Percentiles rank a stretch among this genome's conserved stretches.
These are phyloP conservation scores for Hydropsyche betteni DNA, from an alignment of 2,888 invertebrate species.

Conservation along the genomic window DNA sequence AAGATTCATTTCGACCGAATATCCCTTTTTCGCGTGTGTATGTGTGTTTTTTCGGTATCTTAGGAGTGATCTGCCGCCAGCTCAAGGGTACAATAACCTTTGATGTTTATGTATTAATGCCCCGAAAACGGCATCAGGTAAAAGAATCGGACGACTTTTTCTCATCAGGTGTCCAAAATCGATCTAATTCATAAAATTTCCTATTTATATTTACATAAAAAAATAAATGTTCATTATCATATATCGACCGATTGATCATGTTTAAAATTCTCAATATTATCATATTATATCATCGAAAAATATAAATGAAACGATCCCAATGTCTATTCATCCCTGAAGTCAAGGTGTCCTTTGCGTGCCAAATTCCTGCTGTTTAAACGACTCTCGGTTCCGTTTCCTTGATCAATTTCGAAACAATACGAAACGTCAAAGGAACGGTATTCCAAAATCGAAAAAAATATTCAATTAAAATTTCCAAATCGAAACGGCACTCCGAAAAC, in stretches of 20 bases:
- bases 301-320: not conserved
- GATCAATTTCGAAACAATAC: not conserved
- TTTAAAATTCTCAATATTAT: too few species aligned
- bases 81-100: constrained; percentile 42
- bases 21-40: constrained; percentile 10
- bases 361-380: constrained; percentile 8
- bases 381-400: constrained; percentile 5
- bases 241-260: not conserved
- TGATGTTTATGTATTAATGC: constrained; percentile 36
- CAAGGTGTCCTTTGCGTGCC: constrained; percentile 15
- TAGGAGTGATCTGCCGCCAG: constrained; percentile 30
- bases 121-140: constrained; percentile 17
- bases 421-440: too few species aligned
- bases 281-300: too few species aligned
- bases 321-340: not conserved
- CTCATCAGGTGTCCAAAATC: not conserved
- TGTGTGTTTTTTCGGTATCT: not conserved
- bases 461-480: too few species aligned
- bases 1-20: constrained; percentile 38
- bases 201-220: not conserved
- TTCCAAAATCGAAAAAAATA: too few species aligned
- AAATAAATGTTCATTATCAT: not conserved
- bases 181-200: constrained; percentile 1
- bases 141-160: not conserved
- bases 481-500: too few species aligned